Evolutionary conservation across 2,888 invertebrate genomes (phyloP).

Genomic region (Agrotis ipsilon): DNA sequence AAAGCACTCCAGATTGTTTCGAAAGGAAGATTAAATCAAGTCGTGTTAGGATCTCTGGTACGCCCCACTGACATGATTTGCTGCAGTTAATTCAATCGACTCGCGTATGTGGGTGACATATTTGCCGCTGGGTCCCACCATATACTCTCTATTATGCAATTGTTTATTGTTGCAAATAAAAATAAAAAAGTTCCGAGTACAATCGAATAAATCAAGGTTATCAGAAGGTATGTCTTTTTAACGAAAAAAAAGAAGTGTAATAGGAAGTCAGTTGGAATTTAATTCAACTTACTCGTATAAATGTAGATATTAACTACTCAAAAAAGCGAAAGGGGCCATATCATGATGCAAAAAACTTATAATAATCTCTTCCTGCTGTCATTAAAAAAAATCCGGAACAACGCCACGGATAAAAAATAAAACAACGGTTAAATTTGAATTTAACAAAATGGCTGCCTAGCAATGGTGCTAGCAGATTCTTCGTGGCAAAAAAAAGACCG

Average conservation of each 20-base stretch:
- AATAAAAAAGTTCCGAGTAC: background rate
- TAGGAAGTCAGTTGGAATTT: background rate
- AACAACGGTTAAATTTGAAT: slow-evolving; percentile 50
- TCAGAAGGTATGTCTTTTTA: background rate
- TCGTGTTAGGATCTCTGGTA: background rate
- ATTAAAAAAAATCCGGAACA: slow-evolving; percentile 11
- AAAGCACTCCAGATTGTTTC: background rate
- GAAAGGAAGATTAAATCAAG: slow-evolving; percentile 11
- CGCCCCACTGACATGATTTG: slow-evolving; percentile 20
- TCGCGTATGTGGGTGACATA: slow-evolving; percentile 37
- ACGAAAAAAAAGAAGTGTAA: background rate
- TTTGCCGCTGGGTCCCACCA: slow-evolving; percentile 14
- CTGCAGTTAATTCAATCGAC: slow-evolving; percentile 29
- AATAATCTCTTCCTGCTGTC: slow-evolving; percentile 2
- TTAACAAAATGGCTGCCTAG: slow-evolving; percentile 37
- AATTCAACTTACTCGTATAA: background rate
- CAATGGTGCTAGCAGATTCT: slow-evolving; percentile 43
- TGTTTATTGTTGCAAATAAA: too few species aligned
- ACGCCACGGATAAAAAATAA: slow-evolving; percentile 30
- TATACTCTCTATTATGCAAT: too few species aligned
- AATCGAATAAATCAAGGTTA: slow-evolving; percentile 1
- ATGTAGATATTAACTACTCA: too few species aligned
- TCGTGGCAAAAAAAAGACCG: slow-evolving; percentile 63
- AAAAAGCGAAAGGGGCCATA: slow-evolving; percentile 20
- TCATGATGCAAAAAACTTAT: background rate